Evolutionary conservation across 2,888 invertebrate species (phyloP).

Genomic region (Scotopteryx bipunctaria): DNA sequence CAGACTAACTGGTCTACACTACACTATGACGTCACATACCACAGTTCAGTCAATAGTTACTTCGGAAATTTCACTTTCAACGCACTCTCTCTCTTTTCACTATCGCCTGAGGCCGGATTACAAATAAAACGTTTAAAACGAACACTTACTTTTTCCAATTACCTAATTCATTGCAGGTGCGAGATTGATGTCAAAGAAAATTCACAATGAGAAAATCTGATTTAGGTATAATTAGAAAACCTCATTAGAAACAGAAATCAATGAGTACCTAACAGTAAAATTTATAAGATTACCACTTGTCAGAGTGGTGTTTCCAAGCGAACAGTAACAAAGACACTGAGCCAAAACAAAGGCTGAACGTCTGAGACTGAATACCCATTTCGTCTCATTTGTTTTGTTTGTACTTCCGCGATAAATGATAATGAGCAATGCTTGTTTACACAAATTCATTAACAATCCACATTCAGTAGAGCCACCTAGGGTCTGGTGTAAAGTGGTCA

Average conservation of each 20-base stretch:
- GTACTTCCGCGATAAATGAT: conserved; percentile 15
- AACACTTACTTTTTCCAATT: conserved; percentile 9
- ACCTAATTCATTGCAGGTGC: conserved; percentile 5
- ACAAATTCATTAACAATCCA: conserved; percentile 1
- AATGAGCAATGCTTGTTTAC: conserved; percentile 1
- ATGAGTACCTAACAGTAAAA: conserved; percentile 3
- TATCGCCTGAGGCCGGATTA: conserved; percentile 50
- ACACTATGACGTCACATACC: conserved; percentile 56
- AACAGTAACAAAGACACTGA: conserved; percentile 27
- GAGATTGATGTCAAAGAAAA: conserved; percentile 2
- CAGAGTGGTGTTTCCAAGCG: conserved; percentile 12
- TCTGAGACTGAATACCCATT: conserved; percentile 4
- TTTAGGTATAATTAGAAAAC: neutral
- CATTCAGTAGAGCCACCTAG: no score
- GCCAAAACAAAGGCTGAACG: conserved; percentile 22
- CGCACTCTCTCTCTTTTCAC: conserved; percentile 62
- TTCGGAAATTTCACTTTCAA: conserved; percentile 55
- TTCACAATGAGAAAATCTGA: neutral
- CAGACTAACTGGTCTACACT: conserved; percentile 44
- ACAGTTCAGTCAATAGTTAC: conserved; percentile 21
- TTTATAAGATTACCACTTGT: neutral
- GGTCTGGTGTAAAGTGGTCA: no score
- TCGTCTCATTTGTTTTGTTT: conserved; percentile 15
- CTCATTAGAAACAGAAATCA: neutral
- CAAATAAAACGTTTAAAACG: conserved; percentile 16